Evolutionary conservation across 2,797 vertebrate genomes (phyloP).

Genomic region (Allobates femoralis): DNA sequence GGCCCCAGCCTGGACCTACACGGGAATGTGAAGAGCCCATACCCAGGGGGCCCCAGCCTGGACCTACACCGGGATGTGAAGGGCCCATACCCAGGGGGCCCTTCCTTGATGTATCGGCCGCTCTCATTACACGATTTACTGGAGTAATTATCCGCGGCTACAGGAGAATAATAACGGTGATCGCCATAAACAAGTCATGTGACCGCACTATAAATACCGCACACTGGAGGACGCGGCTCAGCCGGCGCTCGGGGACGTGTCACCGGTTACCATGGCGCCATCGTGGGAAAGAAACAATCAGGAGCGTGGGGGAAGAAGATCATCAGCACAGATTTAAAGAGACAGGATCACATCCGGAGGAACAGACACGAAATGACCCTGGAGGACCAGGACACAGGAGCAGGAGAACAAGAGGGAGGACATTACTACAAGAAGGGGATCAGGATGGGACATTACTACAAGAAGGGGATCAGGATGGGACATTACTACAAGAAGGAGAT

Average conservation of each 20-base stretch:
- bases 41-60: no score
- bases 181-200: not conserved
- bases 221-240: not conserved
- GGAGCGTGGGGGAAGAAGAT: not conserved
- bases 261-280: slow-evolving; percentile 4
- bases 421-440: no score
- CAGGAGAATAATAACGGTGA: not conserved
- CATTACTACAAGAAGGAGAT: no score
- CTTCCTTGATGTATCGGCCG: not conserved
- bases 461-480: no score
- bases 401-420: no score
- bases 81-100: no score
- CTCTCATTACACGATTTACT: not conserved
- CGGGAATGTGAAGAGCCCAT: no score
- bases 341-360: not conserved
- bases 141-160: not conserved
- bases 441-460: no score
- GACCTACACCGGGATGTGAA: no score
- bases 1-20: no score
- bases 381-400: no score
- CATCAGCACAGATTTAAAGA: not conserved
- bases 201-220: not conserved
- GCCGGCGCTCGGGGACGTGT: not conserved
- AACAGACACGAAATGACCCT: no score
- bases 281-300: not conserved